phyloP scores from a whole-genome alignment of 2,113 vertebrate genomes.

The Chaetorhynchus papuensis region DNA sequence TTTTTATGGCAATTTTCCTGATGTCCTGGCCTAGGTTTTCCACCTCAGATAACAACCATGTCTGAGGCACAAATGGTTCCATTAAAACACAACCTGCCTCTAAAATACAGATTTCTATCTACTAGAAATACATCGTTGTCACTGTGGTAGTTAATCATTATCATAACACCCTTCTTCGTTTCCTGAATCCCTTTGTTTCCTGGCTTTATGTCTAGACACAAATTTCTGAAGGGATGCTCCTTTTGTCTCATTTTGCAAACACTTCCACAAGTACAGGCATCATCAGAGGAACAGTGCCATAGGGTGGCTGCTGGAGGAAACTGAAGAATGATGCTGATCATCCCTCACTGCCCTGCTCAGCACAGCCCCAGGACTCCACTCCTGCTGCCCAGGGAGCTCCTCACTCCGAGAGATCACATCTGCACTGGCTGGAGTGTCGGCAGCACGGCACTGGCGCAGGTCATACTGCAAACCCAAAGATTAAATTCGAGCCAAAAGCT shows the following conservation, averaged over 20 bases:
- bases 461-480: not conserved
- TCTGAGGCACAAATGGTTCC: not conserved
- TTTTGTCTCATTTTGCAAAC: not conserved
- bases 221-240: not conserved
- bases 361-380: not conserved
- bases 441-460: accelerated
- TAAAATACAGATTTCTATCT: not conserved
- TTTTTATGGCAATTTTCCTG: not conserved
- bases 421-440: accelerated
- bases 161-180: not conserved
- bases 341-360: not conserved
- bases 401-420: not conserved
- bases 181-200: not conserved
- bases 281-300: not conserved
- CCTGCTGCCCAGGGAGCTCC: not conserved
- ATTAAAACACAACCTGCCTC: not conserved
- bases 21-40: not conserved
- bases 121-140: not conserved
- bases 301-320: not conserved
- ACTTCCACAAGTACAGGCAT: not conserved
- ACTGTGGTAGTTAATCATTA: not conserved
- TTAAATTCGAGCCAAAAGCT: not conserved
- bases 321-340: not conserved
- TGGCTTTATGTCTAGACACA: not conserved
- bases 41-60: not conserved